Conservation (phyloP, 1,140 invertebrate genomes). For the Pinna nobilis region DNA sequence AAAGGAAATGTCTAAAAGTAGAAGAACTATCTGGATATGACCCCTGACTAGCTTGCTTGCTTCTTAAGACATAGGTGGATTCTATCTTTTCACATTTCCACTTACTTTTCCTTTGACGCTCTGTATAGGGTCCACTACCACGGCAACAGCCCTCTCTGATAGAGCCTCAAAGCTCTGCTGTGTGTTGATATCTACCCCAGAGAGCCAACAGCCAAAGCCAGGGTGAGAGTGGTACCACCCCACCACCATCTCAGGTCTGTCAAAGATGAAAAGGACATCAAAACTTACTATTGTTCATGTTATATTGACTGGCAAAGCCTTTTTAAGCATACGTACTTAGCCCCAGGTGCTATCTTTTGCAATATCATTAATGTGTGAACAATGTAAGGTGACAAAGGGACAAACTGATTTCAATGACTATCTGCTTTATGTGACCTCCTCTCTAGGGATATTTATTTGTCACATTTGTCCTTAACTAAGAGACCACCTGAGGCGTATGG, state of each 20-base stretch:
- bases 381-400: background rate
- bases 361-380: background rate
- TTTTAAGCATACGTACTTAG: background rate
- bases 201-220: constrained; percentile 99
- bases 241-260: constrained; percentile 98
- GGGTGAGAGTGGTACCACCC: constrained; percentile 99
- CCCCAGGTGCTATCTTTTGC: background rate
- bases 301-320: background rate
- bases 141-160: constrained; percentile 98
- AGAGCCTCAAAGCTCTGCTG: constrained; percentile 99
- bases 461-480: too few relatives aligned
- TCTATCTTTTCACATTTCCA: too few relatives aligned
- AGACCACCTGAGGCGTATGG: too few relatives aligned
- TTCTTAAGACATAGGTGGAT: too few relatives aligned
- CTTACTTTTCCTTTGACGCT: constrained; percentile 92
- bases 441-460: too few relatives aligned
- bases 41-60: too few relatives aligned
- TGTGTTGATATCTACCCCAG: constrained; percentile 99
- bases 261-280: constrained; percentile 19
- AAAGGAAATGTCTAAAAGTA: too few relatives aligned
- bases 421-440: too few relatives aligned
- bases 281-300: background rate
- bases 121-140: constrained; percentile 99
- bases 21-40: too few relatives aligned
- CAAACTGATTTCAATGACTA: background rate